Percentiles rank a stretch among this genome's conserved stretches.
These are phyloP conservation scores for Myotis vivesi DNA, from an alignment of 2,797 vertebrate species.

Conservation along the genomic window DNA sequence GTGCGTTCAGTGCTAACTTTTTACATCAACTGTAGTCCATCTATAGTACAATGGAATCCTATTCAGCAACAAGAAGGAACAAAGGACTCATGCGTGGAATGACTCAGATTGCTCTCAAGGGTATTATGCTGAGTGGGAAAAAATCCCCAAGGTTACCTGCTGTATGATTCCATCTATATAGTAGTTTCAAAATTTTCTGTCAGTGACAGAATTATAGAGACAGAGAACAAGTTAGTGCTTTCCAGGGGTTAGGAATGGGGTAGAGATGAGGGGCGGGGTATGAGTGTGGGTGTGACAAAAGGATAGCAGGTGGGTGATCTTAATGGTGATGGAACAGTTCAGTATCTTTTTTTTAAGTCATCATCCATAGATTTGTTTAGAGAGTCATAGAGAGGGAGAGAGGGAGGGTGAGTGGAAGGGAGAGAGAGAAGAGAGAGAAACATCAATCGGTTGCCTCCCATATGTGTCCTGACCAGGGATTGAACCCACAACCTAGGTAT, in stretches of 20 bases:
- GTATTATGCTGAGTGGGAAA: neutral
- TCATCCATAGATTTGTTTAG: neutral
- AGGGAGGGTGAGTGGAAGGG: no score
- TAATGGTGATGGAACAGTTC: neutral
- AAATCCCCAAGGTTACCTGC: neutral
- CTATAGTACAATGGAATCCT: neutral
- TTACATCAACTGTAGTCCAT: neutral
- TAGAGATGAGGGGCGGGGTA: no score
- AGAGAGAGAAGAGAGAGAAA: neutral
- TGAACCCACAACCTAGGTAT: neutral
- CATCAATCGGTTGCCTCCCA: neutral
- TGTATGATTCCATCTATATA: neutral
- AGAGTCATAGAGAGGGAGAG: neutral
- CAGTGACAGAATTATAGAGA: neutral
- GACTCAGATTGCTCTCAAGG: neutral
- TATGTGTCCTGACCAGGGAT: neutral
- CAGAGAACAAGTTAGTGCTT: neutral
- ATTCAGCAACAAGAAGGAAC: neutral
- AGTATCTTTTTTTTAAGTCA: neutral
- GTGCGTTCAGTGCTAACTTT: neutral
- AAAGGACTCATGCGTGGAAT: neutral
- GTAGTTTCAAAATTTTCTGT: neutral
- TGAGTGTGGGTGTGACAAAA: neutral
- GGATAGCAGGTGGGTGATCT: neutral
- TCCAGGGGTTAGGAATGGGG: neutral